A percentile compares a stretch with the other conserved stretches of the same genome.
Conservation (phyloP, 2,888 invertebrate species). For the Orthonychiurus folsomi region DNA sequence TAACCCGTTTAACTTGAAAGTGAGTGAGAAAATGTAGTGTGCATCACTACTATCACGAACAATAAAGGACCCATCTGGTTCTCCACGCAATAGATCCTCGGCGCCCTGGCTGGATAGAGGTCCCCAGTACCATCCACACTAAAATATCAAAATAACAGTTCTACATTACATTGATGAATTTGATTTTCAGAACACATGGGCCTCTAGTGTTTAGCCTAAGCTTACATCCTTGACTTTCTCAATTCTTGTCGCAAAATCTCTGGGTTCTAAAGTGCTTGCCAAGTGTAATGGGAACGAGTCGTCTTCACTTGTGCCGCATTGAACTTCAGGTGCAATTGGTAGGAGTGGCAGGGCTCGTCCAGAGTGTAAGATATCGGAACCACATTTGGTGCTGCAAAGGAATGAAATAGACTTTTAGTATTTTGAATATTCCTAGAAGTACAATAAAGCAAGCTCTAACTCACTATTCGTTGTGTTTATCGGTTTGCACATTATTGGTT, state of each 20-base stretch:
- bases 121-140: constrained; percentile 96
- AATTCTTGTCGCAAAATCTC: constrained; percentile 80
- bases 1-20: constrained; percentile 81
- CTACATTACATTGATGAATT: neutral
- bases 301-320: neutral
- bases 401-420: no score
- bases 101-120: constrained; percentile 84
- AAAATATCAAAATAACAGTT: constrained; percentile 41
- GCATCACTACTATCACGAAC: constrained; percentile 89
- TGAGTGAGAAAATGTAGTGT: constrained; percentile 87
- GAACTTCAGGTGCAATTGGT: neutral
- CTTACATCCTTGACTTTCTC: constrained; percentile 89
- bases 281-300: neutral
- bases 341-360: neutral
- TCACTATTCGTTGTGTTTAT: neutral
- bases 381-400: neutral
- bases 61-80: constrained; percentile 88
- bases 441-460: neutral
- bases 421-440: neutral
- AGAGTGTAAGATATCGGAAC: neutral
- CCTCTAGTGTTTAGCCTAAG: constrained; percentile 38
- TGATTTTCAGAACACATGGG: neutral
- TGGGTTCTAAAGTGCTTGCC: constrained; percentile 19
- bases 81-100: constrained; percentile 79
- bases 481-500: neutral